These are phyloP conservation scores for Lepus timidus DNA, from an alignment of 2,113 vertebrate genomes.

Conservation along the genomic window DNA sequence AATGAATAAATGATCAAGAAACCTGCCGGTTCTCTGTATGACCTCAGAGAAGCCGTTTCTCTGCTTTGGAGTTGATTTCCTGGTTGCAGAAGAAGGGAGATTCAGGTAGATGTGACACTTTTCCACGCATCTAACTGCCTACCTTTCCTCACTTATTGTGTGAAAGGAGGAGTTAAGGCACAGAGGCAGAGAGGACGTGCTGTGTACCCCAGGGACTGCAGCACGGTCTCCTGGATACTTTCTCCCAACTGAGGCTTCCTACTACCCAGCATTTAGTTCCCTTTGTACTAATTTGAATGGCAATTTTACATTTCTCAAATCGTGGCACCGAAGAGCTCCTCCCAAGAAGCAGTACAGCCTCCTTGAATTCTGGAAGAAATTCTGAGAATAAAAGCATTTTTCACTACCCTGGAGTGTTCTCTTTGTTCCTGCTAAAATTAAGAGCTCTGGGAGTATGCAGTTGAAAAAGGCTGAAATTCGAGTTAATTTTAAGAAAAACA, in stretches of 20 bases:
- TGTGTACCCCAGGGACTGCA: neutral
- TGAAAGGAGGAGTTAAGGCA: neutral
- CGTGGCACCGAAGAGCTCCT: constrained; percentile 5
- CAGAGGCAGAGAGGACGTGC: neutral
- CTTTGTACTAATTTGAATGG: constrained; percentile 34
- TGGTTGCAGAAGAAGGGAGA: neutral
- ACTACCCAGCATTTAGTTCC: neutral
- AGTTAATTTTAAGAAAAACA: constrained; percentile 31
- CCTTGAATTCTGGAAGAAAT: constrained; percentile 46
- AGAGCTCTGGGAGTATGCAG: neutral
- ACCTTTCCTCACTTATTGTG: neutral
- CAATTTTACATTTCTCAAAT: constrained; percentile 52
- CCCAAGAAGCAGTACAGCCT: neutral
- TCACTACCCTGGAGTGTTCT: neutral
- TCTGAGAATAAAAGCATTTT: constrained; percentile 38
- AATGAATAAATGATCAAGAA: neutral
- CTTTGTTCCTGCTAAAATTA: neutral
- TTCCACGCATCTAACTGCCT: neutral
- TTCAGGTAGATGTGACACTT: neutral
- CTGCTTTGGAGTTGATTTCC: neutral
- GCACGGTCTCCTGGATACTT: neutral
- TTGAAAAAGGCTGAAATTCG: neutral
- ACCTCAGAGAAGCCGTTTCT: neutral
- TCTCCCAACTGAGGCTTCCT: neutral
- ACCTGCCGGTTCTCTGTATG: neutral